Percentiles rank a stretch among this genome's conserved stretches.
phyloP scores from a whole-genome alignment of 2,888 invertebrate genomes.

The Alloplasta piceator region DNA sequence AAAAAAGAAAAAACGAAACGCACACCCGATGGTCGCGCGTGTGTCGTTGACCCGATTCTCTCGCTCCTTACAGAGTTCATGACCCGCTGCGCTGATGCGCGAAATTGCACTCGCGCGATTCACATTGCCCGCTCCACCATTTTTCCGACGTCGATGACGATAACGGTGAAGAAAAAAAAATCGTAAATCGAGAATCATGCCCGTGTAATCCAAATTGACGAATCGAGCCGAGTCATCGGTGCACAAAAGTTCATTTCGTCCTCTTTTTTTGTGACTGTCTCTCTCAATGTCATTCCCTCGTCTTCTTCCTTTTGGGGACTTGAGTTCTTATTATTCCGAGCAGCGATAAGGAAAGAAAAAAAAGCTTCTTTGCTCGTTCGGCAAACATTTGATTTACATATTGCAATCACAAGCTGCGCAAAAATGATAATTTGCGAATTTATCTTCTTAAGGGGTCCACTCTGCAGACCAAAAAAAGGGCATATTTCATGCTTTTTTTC shows the following conservation, averaged over 20 bases:
- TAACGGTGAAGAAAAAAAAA: slow-evolving; percentile 1
- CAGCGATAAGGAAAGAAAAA: background rate
- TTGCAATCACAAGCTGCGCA: slow-evolving; percentile 8
- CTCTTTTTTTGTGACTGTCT: background rate
- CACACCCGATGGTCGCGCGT: slow-evolving; percentile 38
- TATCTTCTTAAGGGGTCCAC: background rate
- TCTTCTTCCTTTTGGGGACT: background rate
- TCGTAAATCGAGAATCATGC: slow-evolving; percentile 17
- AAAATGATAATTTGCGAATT: slow-evolving; percentile 32
- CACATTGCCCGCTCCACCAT: slow-evolving; percentile 1
- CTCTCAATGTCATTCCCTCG: background rate
- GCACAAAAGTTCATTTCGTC: background rate
- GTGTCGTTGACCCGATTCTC: slow-evolving; percentile 59
- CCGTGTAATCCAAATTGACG: slow-evolving; percentile 4
- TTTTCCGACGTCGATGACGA: slow-evolving; percentile 3
- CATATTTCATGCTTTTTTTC: too few relatives aligned
- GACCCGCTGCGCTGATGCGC: slow-evolving; percentile 44
- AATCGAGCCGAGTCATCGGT: slow-evolving; percentile 24
- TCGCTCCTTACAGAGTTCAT: slow-evolving; percentile 38
- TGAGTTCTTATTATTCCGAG: slow-evolving; percentile 35
- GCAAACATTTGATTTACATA: slow-evolving; percentile 19
- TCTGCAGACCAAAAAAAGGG: too few relatives aligned
- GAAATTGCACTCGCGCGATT: slow-evolving; percentile 22
- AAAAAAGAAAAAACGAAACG: slow-evolving; percentile 18
- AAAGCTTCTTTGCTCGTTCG: slow-evolving; percentile 25